Evolutionary conservation across 2,888 invertebrate species (phyloP).

Genomic region (Cheilosia pagana): DNA sequence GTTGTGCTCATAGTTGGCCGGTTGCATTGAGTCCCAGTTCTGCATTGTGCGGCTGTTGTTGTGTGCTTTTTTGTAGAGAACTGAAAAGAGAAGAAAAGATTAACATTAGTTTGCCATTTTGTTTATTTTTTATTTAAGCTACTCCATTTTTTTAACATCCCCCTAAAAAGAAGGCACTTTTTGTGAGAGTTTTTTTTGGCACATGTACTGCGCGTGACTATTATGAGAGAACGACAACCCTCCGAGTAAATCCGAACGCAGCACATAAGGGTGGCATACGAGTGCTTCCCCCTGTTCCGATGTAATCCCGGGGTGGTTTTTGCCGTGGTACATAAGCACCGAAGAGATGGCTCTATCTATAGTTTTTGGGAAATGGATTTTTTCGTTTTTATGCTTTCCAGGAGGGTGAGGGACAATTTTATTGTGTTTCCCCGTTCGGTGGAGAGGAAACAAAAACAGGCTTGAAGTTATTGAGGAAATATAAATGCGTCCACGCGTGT

Average conservation of each 20-base stretch:
- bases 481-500: constrained; percentile 59
- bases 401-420: constrained; percentile 56
- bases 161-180: constrained; percentile 30
- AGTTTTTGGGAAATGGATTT: constrained; percentile 63
- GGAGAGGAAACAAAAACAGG: neutral
- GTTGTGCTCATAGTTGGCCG: constrained; percentile 81
- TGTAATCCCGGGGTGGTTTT: constrained; percentile 62
- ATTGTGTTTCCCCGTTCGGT: constrained; percentile 54
- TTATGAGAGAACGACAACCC: constrained; percentile 59
- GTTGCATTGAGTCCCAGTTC: constrained; percentile 82
- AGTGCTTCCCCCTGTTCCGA: constrained; percentile 36
- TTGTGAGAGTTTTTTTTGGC: constrained; percentile 58
- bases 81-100: constrained; percentile 44
- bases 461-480: constrained; percentile 39
- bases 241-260: constrained; percentile 35
- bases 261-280: constrained; percentile 61
- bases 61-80: constrained; percentile 31
- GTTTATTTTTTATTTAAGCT: constrained; percentile 24
- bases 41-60: constrained; percentile 79
- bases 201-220: constrained; percentile 79
- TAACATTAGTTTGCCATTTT: constrained; percentile 48
- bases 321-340: constrained; percentile 44
- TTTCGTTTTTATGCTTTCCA: constrained; percentile 37
- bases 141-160: constrained; percentile 59
- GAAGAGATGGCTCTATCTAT: constrained; percentile 42